A percentile compares a stretch with the other conserved stretches of the same genome.
phyloP scores from a whole-genome alignment of 2,888 invertebrate species.

The Isotomurus palustris region DNA sequence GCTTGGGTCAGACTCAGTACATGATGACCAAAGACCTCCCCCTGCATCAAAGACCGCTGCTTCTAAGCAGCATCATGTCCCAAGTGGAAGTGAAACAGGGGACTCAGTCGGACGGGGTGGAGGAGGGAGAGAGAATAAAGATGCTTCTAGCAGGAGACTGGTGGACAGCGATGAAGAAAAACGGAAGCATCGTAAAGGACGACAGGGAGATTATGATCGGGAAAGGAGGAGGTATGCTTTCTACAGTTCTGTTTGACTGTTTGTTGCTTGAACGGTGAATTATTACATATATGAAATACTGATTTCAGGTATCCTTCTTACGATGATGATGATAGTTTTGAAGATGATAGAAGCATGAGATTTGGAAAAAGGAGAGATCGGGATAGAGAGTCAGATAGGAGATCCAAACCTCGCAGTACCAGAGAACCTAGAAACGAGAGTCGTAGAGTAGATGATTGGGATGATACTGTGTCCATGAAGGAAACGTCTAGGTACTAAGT shows the following conservation, averaged over 20 bases:
- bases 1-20: slow-evolving; percentile 46
- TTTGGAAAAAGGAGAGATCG: background rate
- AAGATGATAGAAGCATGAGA: background rate
- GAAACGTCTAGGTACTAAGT: background rate
- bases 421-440: slow-evolving; percentile 47
- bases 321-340: background rate
- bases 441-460: slow-evolving; percentile 48
- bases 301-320: background rate
- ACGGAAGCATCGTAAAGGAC: slow-evolving; percentile 2
- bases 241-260: background rate
- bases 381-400: background rate
- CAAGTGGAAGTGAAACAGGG: slow-evolving; percentile 9
- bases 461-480: slow-evolving; percentile 40
- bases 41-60: background rate
- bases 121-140: slow-evolving; percentile 26
- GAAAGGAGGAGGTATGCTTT: too few species aligned
- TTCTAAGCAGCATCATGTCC: background rate
- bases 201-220: background rate
- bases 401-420: too few species aligned
- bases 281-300: background rate
- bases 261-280: background rate
- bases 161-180: background rate
- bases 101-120: slow-evolving; percentile 14
- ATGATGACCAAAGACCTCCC: slow-evolving; percentile 14
- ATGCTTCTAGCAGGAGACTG: slow-evolving; percentile 1